phyloP scores from a whole-genome alignment of 2,888 invertebrate genomes.

The Pachliopta kotzebuea region DNA sequence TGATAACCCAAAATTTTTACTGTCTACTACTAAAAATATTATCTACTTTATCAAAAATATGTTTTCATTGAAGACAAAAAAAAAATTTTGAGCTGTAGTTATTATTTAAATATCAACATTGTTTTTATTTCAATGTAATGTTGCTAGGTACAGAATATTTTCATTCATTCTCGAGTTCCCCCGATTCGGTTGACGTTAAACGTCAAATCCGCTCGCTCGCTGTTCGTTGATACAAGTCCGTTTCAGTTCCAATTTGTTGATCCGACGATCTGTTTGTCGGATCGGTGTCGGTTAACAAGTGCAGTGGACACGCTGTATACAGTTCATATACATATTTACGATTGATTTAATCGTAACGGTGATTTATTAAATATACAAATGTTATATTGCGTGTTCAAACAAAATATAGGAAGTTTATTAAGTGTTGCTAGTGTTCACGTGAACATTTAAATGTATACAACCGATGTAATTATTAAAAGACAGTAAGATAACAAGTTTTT shows the following conservation, averaged over 20 bases:
- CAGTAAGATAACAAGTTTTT: constrained; percentile 48
- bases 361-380: constrained; percentile 21
- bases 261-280: constrained; percentile 26
- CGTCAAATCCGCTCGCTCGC: constrained; percentile 16
- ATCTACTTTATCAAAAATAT: no score
- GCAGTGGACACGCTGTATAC: constrained; percentile 16
- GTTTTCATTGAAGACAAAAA: no score
- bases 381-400: constrained; percentile 32
- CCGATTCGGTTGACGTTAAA: constrained; percentile 17
- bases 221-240: constrained; percentile 18
- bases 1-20: no score
- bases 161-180: constrained; percentile 21
- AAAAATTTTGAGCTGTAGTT: no score
- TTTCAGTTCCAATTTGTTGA: constrained; percentile 32
- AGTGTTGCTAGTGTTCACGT: constrained; percentile 49
- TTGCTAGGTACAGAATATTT: constrained; percentile 7
- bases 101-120: neutral
- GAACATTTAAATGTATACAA: constrained; percentile 42
- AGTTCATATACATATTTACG: constrained; percentile 3
- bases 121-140: neutral
- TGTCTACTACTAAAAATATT: no score
- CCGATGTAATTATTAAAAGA: constrained; percentile 39
- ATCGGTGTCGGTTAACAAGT: constrained; percentile 20
- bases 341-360: neutral
- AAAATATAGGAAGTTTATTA: constrained; percentile 37